Evolutionary conservation across 2,888 invertebrate species (phyloP), one percentile per base, ranked within the genome.

Genomic region (Hemistola chrysoprasaria): DNA sequence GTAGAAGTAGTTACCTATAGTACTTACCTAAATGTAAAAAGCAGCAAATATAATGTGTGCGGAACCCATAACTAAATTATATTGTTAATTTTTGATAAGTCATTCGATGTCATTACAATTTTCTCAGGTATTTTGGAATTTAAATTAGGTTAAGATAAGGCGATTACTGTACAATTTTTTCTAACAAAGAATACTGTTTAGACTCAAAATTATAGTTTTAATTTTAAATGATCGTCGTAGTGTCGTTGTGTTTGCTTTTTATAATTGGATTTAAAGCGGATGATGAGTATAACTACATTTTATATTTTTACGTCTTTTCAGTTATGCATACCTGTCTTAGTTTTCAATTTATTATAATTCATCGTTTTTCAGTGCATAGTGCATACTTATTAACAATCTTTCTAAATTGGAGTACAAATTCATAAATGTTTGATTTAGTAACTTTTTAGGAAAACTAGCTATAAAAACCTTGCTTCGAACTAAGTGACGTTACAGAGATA

Each of bases 71-170:
- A 8, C 22, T 6, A 35, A 28, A 41, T 40, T 20, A 31, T 8
- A 56, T 50, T 62, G 46, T 35, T 47, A 48, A 36, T 47, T 67
- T 76, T 62, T 68, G 79, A 69, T 73, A 61, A 79, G 82, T 86
- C 80, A 85, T 79, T 71, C 62, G 53, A 58, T 65, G 69, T 78
- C 72, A 68, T 79, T 78, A 77, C 65, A 74, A 79, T 79, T 80
- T 79, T 79, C 71, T 74, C 70, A 72, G 63, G 65, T 67, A 66
- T 73, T 71, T 67, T 59, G 75, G 77, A 78, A 77, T 82, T 78
- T 78, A 77, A 81, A 82, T 83, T 77, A 73, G 69, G 61, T 64
- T 71, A 66, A 65, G 62, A 66, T 64, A 69, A 62, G 54, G 50
- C 47, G 49, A 50, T 50, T 50, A 53, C 47, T 61, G 53, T 52